Base-by-base conservation (phyloP, 2,888 invertebrate genomes). In the Dusona sp. region DNA sequence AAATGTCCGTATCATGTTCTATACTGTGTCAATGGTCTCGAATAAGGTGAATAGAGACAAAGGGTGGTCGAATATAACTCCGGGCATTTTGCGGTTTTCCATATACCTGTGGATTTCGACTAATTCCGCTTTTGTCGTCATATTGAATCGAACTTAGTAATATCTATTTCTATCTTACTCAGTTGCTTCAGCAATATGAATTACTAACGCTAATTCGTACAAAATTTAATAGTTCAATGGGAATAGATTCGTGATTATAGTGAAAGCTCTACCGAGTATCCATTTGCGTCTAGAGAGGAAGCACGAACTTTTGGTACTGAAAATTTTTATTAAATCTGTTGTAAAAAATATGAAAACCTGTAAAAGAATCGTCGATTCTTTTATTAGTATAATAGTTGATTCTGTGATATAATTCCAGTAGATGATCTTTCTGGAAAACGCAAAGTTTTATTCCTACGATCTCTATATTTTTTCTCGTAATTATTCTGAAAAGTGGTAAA, bases 81-180 rank as follows among this genome's bases (percentile, higher is more conserved):
- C 36, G n/a, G 19, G 36, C 65, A 38, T 38, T n/a, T n/a, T 38
- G 65, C 9, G n/a, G 65, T 65, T 65, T 65, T 36, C 65, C n/a
- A 38, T 65, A 36, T n/a, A 38, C 13, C 19, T 38, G 36, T 22
- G 65, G 65, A n/a, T n/a, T 65, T 29, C 36, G 9, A 36, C n/a
- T 38, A n/a, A 38, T 36, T 19, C n/a, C 11, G n/a, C 9, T n/a
- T 36, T 3, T 22, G n/a, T 2, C 38, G 9, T n/a, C 38, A n/a
- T 36, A 16, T 16, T 29, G 25, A 51, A 16, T 16, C 0, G n/a
- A 64, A 64, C 7, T 19, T 33, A 19, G 33, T 64, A 13, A 11
- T 36, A 36, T 65, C 65, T 67, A 38, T 38, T 64, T 36, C 65
- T n/a, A 38, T 38, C 13, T n/a, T 36, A n/a, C 38, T 9, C 65